These are phyloP conservation scores for Tachuris rubrigastra DNA, from an alignment of 2,113 vertebrate genomes.

Conservation along the genomic window DNA sequence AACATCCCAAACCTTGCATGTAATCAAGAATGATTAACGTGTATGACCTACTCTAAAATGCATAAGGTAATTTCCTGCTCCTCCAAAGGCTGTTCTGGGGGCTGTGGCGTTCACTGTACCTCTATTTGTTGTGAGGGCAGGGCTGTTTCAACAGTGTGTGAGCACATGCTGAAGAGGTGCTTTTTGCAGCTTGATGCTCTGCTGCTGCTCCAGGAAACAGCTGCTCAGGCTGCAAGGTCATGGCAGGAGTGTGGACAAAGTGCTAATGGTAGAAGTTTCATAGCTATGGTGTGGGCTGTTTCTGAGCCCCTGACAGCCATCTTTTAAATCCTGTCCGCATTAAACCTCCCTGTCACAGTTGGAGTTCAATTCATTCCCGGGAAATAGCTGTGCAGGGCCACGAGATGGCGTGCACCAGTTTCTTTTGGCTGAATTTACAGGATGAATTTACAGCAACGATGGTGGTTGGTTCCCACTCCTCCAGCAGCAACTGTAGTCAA, in stretches of 20 bases:
- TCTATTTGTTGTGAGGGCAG: neutral
- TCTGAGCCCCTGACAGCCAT: neutral
- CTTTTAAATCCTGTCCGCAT: neutral
- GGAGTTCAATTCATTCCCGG: neutral
- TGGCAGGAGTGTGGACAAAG: neutral
- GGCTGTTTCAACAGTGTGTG: neutral
- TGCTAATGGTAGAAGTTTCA: accelerated
- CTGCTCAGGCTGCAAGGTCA: neutral
- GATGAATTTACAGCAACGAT: accelerated
- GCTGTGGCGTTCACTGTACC: neutral
- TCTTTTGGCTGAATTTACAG: neutral
- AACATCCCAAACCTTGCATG: neutral
- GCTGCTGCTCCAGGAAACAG: neutral
- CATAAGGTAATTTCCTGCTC: neutral
- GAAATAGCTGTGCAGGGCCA: neutral
- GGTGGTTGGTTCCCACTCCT: neutral
- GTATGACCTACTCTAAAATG: neutral
- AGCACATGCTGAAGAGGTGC: neutral
- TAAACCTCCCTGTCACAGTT: accelerated
- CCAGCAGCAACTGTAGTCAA: neutral
- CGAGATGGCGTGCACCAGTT: neutral
- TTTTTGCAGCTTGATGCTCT: neutral
- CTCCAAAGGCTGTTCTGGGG: neutral
- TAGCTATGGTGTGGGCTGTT: no score
- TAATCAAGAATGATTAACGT: neutral